Base-by-base conservation (phyloP, 2,113 vertebrate species). In the Notothenia coriiceps region DNA sequence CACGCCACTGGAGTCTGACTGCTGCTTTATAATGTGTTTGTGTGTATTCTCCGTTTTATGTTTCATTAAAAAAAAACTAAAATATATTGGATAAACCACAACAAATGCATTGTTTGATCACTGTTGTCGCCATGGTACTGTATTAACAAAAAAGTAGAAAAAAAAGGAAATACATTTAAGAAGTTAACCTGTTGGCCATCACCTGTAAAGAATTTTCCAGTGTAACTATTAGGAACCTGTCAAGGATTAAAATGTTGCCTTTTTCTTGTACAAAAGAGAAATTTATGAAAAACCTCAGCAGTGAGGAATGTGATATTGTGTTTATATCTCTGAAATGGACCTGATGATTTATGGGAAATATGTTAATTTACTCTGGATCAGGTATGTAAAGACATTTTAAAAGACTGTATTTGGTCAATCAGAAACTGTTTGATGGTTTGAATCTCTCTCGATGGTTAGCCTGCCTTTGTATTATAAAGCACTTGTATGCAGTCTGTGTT, bases 181-280 rank as follows among this genome's bases (percentile, higher is more conserved):
- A 90, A 76, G 73, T 87, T 84, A 88, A 90, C 94, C 95, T 95
- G 95, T 96, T 95, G 86, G 95, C 95, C 94, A 95, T 97, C 95
- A 95, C 95, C 92, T 98, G 96, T 97, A 98, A 96, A 99, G 94
- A 95, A 83, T 94, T 96, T 86, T 88, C 84, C 88, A 88, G 92
- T 97, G 95, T 97, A 97, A 98, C 95, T 97, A 97, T 96, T 96
- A 96, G 95, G 95, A 97, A 95, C 95, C 95, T 96, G 94, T 97
- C 95, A 90, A 90, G 86, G 94, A 94, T 94, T 89, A 94, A 93
- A 98, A 96, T 94, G 94, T 97, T 97, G 98, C 98, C 98, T 98
- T 98, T 97, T 98, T 96, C 97, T 97, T 99, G 97, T 99, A 99
- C 95, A 98, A 98, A 98, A 98, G 97, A 99, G 95, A 97, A 92